Percentiles rank a stretch among this genome's conserved stretches.
phyloP scores from a whole-genome alignment of 2,888 invertebrate genomes.

The Rotaria sp. region DNA sequence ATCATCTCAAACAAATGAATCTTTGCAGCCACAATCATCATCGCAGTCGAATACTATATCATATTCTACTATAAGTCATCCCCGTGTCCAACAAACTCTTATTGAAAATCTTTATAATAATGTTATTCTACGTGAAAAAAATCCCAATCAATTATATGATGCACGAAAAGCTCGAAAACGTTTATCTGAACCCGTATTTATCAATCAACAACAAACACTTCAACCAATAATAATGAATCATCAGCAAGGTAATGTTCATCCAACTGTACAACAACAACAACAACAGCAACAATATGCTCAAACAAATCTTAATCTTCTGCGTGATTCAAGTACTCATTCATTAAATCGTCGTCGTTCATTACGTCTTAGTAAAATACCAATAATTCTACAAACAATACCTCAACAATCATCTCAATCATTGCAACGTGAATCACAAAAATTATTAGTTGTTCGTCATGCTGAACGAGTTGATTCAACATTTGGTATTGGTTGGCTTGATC shows the following conservation, averaged over 20 bases:
- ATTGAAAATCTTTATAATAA: constrained; percentile 8
- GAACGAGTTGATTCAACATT: constrained; percentile 89
- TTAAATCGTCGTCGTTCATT: constrained; percentile 11
- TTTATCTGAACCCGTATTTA: not conserved
- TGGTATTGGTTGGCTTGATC: constrained; percentile 72
- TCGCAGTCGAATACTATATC: not conserved
- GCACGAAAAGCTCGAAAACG: not conserved
- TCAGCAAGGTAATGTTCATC: not conserved
- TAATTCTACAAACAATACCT: not conserved
- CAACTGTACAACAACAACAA: not conserved
- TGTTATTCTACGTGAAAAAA: constrained; percentile 1
- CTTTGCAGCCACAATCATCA: not conserved
- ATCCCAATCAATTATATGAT: not conserved
- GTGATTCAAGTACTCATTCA: not conserved
- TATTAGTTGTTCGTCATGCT: constrained; percentile 77
- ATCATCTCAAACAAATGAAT: not conserved
- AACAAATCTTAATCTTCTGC: not conserved
- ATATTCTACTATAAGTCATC: not conserved
- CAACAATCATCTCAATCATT: not conserved
- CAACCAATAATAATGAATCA: not conserved
- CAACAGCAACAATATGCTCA: not conserved
- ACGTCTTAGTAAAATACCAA: not conserved
- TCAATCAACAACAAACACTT: not conserved
- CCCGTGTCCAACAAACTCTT: not conserved
- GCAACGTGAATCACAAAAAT: constrained; percentile 44